A percentile compares a stretch with the other conserved stretches of the same genome.
Evolutionary conservation across 2,888 invertebrate species (phyloP).

Genomic region (Drosophila pegasa): DNA sequence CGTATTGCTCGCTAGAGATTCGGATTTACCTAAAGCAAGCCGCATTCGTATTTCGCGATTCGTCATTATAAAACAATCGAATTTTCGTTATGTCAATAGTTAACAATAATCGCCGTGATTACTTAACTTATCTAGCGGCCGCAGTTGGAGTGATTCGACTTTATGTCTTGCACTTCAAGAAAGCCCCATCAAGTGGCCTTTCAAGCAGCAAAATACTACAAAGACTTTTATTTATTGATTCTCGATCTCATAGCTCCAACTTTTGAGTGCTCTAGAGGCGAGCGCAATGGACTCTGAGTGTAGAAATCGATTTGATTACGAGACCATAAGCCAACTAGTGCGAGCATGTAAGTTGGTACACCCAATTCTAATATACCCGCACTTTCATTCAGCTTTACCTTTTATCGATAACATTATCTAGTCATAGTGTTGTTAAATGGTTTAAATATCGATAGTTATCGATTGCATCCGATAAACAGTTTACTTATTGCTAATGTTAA

Average conservation of each 20-base stretch:
- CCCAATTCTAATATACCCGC: constrained; percentile 1
- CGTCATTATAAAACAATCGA: constrained; percentile 80
- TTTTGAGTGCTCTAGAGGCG: constrained; percentile 9
- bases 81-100: constrained; percentile 71
- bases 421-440: background rate
- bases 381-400: background rate
- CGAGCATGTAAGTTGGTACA: background rate
- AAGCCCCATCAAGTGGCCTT: constrained; percentile 36
- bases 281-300: background rate
- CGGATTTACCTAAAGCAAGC: background rate
- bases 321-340: background rate
- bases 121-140: constrained; percentile 70
- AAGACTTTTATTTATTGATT: constrained; percentile 18
- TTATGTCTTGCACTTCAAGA: constrained; percentile 14
- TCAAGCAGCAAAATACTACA: constrained; percentile 33
- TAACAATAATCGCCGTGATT: constrained; percentile 74
- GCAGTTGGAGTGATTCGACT: constrained; percentile 32
- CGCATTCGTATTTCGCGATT: constrained; percentile 28
- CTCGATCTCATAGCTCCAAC: constrained; percentile 4
- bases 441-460: background rate
- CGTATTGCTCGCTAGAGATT: background rate
- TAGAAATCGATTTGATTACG: constrained; percentile 29
- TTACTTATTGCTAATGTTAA: background rate
- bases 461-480: too few species aligned
- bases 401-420: background rate